Conservation (phyloP, 2,888 invertebrate genomes). For the Ophion slaviceki region DNA sequence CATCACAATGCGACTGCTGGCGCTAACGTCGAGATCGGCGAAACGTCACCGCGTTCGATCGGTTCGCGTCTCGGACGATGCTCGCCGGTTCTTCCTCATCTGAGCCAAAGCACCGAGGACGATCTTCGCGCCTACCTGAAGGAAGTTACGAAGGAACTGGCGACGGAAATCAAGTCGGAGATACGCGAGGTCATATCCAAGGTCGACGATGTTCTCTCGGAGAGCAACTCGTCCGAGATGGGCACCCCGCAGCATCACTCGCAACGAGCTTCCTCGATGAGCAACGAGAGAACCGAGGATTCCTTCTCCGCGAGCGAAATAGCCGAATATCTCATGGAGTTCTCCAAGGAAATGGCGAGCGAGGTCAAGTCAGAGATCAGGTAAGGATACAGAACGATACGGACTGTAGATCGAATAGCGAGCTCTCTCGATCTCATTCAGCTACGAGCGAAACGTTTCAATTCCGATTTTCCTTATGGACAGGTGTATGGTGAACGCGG, state of each 20-base stretch:
- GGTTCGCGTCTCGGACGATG: constrained; percentile 77
- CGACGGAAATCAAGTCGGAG: constrained; percentile 92
- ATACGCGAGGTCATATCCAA: constrained; percentile 91
- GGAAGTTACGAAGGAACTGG: constrained; percentile 91
- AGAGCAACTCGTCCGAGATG: constrained; percentile 87
- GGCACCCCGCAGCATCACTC: constrained; percentile 79
- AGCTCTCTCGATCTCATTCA: neutral
- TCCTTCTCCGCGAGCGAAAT: constrained; percentile 91
- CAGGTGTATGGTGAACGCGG: constrained; percentile 85
- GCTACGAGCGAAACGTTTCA: neutral
- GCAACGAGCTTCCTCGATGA: constrained; percentile 68
- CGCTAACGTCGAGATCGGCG: constrained; percentile 69
- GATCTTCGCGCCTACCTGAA: constrained; percentile 90
- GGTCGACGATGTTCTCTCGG: constrained; percentile 91
- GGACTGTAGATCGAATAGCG: neutral
- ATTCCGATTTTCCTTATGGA: constrained; percentile 53
- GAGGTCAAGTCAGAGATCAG: constrained; percentile 92
- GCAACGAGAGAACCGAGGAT: constrained; percentile 85
- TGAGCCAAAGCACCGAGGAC: constrained; percentile 85
- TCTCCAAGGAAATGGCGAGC: constrained; percentile 91
- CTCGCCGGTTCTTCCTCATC: constrained; percentile 77
- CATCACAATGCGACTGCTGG: constrained; percentile 48
- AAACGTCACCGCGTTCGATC: constrained; percentile 50
- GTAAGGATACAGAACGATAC: constrained; percentile 85
- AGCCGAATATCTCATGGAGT: constrained; percentile 91